These are phyloP conservation scores for Anodontia alba DNA, from an alignment of 2,888 invertebrate genomes.

Conservation along the genomic window DNA sequence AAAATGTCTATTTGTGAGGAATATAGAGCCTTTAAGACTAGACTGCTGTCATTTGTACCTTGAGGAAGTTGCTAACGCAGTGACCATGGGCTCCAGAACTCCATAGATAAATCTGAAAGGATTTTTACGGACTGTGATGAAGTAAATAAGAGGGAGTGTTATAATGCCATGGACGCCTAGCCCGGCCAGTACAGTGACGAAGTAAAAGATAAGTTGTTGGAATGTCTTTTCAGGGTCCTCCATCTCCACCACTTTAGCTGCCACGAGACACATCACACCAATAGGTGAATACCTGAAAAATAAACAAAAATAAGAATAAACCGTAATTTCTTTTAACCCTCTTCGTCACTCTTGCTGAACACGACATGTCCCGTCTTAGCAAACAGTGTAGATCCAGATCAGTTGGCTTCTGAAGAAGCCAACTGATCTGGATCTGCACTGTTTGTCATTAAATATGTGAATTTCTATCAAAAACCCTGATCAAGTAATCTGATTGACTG, in stretches of 20 bases:
- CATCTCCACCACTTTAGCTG: slow-evolving; percentile 91
- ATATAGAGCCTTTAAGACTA: no score
- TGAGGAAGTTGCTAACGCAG: slow-evolving; percentile 95
- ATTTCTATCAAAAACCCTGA: no score
- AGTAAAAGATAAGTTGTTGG: slow-evolving; percentile 86
- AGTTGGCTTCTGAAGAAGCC: no score
- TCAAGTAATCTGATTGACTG: no score
- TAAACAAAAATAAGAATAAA: neutral
- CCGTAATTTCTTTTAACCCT: no score
- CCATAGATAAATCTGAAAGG: slow-evolving; percentile 94
- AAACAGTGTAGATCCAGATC: no score
- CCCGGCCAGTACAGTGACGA: slow-evolving; percentile 92
- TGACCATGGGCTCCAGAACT: slow-evolving; percentile 92
- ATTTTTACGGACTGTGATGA: slow-evolving; percentile 91
- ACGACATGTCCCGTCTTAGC: no score
- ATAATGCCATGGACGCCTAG: slow-evolving; percentile 93
- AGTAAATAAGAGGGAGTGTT: slow-evolving; percentile 93
- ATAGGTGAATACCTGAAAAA: slow-evolving; percentile 79
- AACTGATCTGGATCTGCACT: no score
- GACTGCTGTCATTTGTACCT: slow-evolving; percentile 90
- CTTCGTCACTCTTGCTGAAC: no score
- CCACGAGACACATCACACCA: slow-evolving; percentile 86
- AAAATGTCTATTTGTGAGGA: no score
- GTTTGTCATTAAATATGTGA: no score
- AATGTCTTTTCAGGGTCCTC: slow-evolving; percentile 88